Evolutionary conservation across 2,113 vertebrate species (phyloP).

Genomic region (Pipra filicauda): DNA sequence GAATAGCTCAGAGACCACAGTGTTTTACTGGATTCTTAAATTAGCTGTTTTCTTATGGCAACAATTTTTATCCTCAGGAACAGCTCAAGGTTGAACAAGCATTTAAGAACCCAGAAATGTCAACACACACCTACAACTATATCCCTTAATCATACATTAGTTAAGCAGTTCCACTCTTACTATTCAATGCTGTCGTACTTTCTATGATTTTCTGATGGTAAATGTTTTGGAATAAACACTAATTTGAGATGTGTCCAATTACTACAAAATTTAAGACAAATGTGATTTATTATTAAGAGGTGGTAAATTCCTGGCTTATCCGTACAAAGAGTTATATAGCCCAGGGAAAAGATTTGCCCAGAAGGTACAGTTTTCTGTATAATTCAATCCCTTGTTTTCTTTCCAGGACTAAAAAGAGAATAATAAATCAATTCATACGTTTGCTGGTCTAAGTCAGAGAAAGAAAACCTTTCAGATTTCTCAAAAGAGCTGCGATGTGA

Average conservation of each 20-base stretch:
- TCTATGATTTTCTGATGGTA: neutral
- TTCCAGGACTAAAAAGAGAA: neutral
- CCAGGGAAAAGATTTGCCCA: neutral
- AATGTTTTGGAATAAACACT: neutral
- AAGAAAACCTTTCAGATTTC: neutral
- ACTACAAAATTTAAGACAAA: neutral
- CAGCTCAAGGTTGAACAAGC: neutral
- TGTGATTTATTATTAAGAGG: neutral
- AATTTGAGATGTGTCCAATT: neutral
- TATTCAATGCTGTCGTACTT: neutral
- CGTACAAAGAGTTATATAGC: neutral
- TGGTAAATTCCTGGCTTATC: neutral
- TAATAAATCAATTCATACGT: neutral
- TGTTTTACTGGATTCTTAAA: neutral
- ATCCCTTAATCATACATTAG: neutral
- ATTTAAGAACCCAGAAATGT: neutral
- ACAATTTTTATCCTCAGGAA: neutral
- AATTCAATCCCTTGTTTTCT: neutral
- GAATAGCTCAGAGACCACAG: neutral
- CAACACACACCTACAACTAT: neutral
- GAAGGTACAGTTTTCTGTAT: neutral
- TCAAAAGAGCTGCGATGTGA: neutral
- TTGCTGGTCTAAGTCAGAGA: neutral
- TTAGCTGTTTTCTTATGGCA: neutral
- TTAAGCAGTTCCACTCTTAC: neutral